phyloP scores from a whole-genome alignment of 2,113 vertebrate species.

The Zootoca vivipara region DNA sequence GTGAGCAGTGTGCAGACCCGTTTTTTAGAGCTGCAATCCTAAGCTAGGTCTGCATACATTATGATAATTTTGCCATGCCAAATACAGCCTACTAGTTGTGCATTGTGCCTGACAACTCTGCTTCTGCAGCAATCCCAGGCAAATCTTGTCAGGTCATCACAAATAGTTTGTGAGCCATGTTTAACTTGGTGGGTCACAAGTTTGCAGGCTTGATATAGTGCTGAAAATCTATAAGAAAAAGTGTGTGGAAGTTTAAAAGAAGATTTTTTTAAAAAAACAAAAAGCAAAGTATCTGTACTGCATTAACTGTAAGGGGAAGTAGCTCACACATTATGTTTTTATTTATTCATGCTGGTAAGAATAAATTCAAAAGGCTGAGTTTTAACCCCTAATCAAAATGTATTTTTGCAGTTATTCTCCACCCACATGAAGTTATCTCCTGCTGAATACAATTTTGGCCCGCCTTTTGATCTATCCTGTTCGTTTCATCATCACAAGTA shows the following conservation, averaged over 20 bases:
- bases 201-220: not conserved
- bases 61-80: too few relatives aligned
- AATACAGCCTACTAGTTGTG: not conserved
- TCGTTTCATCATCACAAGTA: not conserved
- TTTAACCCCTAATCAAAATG: not conserved
- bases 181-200: not conserved
- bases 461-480: not conserved
- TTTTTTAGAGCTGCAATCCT: too few relatives aligned
- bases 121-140: not conserved
- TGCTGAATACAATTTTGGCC: not conserved
- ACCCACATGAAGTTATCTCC: not conserved
- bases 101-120: not conserved
- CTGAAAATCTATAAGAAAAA: not conserved
- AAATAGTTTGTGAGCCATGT: not conserved
- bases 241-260: too few relatives aligned
- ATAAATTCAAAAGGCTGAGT: not conserved
- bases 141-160: not conserved
- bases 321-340: not conserved
- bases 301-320: not conserved
- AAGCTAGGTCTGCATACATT: not conserved
- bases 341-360: not conserved
- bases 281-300: not conserved
- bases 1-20: too few relatives aligned
- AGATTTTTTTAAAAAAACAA: not conserved
- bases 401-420: not conserved